These are phyloP conservation scores for Melanotaenia nigrans DNA, from an alignment of 2,797 vertebrate species.

Conservation along the genomic window DNA sequence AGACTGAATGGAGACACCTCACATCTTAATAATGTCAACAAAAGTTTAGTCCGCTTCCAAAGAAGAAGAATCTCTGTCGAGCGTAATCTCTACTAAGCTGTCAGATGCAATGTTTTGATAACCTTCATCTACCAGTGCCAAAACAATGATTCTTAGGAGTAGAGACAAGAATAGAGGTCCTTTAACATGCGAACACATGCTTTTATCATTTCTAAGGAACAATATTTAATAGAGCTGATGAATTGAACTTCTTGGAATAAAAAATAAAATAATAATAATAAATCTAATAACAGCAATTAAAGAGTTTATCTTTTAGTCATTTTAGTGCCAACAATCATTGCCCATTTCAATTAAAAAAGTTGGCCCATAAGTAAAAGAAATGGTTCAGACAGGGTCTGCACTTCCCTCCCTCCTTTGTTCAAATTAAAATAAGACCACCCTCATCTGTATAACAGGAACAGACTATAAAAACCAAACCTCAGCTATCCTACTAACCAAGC, in stretches of 20 bases:
- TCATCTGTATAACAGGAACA: conserved; percentile 2
- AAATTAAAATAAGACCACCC: neutral
- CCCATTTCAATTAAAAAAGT: no score
- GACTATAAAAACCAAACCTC: conserved; percentile 3
- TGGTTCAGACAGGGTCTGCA: neutral
- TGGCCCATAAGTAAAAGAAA: neutral
- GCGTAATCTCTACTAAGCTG: conserved; percentile 35
- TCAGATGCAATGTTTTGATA: conserved; percentile 74
- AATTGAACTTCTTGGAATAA: neutral
- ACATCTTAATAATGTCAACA: neutral
- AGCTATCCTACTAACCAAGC: neutral
- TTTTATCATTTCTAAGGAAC: conserved; percentile 8
- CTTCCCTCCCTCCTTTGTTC: neutral
- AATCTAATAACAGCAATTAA: neutral
- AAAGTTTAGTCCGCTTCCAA: conserved; percentile 16
- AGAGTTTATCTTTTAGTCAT: neutral
- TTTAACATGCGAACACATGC: neutral
- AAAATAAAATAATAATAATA: no score
- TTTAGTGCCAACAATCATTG: neutral
- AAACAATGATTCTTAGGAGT: conserved; percentile 71
- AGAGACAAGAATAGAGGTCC: conserved; percentile 56
- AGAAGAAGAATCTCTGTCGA: conserved; percentile 19
- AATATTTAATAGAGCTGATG: neutral
- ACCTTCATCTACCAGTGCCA: conserved; percentile 71
- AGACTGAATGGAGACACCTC: neutral